phyloP scores from a whole-genome alignment of 1,140 invertebrate species.

The Calephelis virginiensis region DNA sequence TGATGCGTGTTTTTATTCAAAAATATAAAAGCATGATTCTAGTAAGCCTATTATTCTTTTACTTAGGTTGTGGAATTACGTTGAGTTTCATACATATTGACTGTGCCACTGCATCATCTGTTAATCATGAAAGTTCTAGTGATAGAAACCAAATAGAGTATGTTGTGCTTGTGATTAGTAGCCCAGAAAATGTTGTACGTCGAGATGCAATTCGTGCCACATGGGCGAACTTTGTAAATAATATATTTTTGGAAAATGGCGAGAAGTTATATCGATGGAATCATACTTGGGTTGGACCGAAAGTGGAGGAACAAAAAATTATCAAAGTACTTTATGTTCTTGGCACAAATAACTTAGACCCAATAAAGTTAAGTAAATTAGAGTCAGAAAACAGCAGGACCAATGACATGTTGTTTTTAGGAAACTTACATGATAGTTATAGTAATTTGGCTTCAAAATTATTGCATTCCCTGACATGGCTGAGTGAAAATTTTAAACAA shows the following conservation, averaged over 20 bases:
- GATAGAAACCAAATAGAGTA: constrained; percentile 43
- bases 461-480: constrained; percentile 49
- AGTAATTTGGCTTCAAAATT: constrained; percentile 57
- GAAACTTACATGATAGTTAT: constrained; percentile 57
- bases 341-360: constrained; percentile 45
- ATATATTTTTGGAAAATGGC: constrained; percentile 63
- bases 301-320: constrained; percentile 31
- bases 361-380: constrained; percentile 38
- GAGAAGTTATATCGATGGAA: constrained; percentile 65
- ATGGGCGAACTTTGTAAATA: constrained; percentile 58
- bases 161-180: constrained; percentile 53
- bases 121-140: constrained; percentile 25
- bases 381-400: constrained; percentile 43
- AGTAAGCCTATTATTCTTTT: constrained; percentile 59
- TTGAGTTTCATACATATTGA: constrained; percentile 55
- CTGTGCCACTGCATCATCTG: constrained; percentile 39
- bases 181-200: constrained; percentile 54
- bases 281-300: constrained; percentile 40
- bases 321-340: constrained; percentile 60
- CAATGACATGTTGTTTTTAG: constrained; percentile 56
- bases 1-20: constrained; percentile 38
- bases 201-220: constrained; percentile 59
- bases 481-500: constrained; percentile 45
- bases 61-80: constrained; percentile 57
- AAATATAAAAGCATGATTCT: constrained; percentile 58